Conservation (phyloP, 2,888 invertebrate genomes). For the Apotomis betuletana region DNA sequence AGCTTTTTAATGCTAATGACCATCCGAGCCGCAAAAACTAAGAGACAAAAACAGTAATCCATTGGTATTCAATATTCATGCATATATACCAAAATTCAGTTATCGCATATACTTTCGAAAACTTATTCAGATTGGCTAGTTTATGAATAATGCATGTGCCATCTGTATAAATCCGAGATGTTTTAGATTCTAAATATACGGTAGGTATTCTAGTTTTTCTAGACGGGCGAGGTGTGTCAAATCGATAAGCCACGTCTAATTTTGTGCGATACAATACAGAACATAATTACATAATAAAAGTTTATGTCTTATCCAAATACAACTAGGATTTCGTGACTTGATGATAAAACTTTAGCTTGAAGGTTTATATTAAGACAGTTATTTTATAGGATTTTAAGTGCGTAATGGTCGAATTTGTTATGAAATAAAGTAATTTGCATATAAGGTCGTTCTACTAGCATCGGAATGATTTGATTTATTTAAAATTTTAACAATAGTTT, state of each 20-base stretch:
- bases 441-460: no score
- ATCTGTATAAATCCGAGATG: conserved; percentile 9
- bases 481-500: no score
- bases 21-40: conserved; percentile 6
- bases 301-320: conserved; percentile 12
- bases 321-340: conserved; percentile 9
- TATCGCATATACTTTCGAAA: conserved; percentile 36
- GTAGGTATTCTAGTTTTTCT: conserved; percentile 30
- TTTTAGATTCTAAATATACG: conserved; percentile 22
- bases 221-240: conserved; percentile 18
- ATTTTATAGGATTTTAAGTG: background rate
- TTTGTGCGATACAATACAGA: background rate
- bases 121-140: conserved; percentile 10
- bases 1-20: conserved; percentile 20
- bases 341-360: conserved; percentile 4
- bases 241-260: conserved; percentile 11
- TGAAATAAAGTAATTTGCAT: no score
- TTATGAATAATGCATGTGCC: conserved; percentile 34
- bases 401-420: background rate
- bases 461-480: no score
- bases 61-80: conserved; percentile 30
- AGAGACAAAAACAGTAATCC: conserved; percentile 12
- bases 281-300: conserved; percentile 1
- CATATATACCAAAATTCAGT: conserved; percentile 17
- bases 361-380: background rate